Conservation (phyloP, 2,113 vertebrate species). For the Eretmochelys imbricata region DNA sequence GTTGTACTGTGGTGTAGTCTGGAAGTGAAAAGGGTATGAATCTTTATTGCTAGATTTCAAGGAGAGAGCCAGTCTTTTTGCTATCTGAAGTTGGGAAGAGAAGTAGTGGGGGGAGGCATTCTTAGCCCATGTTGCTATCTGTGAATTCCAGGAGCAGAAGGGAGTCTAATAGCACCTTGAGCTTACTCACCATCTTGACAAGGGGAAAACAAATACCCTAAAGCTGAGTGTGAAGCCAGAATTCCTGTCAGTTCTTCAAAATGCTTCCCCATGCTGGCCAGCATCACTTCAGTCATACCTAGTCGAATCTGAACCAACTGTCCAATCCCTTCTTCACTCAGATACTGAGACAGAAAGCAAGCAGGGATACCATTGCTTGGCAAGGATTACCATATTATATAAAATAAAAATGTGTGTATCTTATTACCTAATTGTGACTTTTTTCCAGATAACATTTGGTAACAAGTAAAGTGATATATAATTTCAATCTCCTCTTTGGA, state of each 20-base stretch:
- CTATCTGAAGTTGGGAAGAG: fast-evolving
- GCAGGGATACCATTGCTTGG: not conserved
- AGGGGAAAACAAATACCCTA: not conserved
- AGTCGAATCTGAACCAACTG: not conserved
- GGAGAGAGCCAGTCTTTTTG: not conserved
- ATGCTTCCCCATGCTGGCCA: not conserved
- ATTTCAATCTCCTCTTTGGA: not conserved
- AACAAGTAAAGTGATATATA: not conserved
- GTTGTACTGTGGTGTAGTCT: fast-evolving
- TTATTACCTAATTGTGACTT: not conserved
- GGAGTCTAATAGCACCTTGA: not conserved
- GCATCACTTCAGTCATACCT: not conserved
- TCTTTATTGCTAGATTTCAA: not conserved
- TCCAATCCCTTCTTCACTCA: not conserved
- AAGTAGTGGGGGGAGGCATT: not conserved
- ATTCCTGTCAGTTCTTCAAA: not conserved
- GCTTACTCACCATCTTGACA: not conserved
- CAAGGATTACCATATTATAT: not conserved
- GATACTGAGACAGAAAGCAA: not conserved
- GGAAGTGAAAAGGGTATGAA: not conserved
- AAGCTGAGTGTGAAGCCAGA: not conserved
- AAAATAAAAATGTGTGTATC: not conserved
- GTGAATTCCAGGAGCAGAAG: not conserved
- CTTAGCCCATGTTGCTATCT: not conserved
- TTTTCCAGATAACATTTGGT: not conserved